phyloP scores from a whole-genome alignment of 30 jellyfish, hydroid and myxozoan species.

The Morbakka virulenta region DNA sequence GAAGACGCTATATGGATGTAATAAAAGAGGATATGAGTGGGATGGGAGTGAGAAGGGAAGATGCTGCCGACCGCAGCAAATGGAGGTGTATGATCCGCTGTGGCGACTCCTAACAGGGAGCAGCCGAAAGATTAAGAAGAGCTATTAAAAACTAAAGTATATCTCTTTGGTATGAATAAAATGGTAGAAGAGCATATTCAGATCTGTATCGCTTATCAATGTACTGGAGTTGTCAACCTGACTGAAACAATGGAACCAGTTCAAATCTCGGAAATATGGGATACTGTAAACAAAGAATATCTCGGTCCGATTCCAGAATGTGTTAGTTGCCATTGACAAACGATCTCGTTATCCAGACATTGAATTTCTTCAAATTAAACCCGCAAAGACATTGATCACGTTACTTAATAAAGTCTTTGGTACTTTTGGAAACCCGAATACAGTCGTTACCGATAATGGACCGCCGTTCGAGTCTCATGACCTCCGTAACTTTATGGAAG shows the following conservation, averaged over 20 bases:
- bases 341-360: conserved; percentile 25
- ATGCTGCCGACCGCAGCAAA: too few relatives aligned
- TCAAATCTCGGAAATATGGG: conserved; percentile 3
- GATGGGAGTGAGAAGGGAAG: too few relatives aligned
- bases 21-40: too few relatives aligned
- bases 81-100: too few relatives aligned
- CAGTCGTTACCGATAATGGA: not conserved
- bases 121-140: too few relatives aligned
- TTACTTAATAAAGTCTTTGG: not conserved
- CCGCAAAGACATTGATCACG: not conserved
- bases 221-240: not conserved
- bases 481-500: not conserved
- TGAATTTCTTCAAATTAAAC: not conserved
- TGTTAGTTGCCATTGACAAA: not conserved
- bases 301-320: conserved; percentile 17
- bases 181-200: not conserved
- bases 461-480: not conserved
- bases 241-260: not conserved
- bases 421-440: not conserved
- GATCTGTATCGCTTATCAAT: not conserved
- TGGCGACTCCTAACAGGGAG: too few relatives aligned
- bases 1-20: too few relatives aligned
- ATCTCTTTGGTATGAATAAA: too few relatives aligned
- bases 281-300: conserved; percentile 1
- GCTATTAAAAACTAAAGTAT: too few relatives aligned